These are phyloP conservation scores for Sphaerodactylus townsendi DNA, from an alignment of 2,113 vertebrate species.

Conservation along the genomic window DNA sequence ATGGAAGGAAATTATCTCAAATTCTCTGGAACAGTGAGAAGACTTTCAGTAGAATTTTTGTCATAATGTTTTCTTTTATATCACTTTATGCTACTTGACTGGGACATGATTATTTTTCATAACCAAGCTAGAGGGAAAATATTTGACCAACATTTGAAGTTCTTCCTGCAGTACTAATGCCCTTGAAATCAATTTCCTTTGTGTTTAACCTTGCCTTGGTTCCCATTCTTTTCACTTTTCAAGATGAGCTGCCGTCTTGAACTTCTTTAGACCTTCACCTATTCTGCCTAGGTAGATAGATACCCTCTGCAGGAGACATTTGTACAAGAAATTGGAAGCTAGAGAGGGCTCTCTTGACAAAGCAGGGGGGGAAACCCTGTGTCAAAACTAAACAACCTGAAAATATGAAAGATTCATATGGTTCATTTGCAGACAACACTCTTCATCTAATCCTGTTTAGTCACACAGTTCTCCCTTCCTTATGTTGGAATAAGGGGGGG, in stretches of 20 bases:
- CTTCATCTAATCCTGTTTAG: constrained; percentile 58
- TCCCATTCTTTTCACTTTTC: constrained; percentile 54
- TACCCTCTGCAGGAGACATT: constrained; percentile 20
- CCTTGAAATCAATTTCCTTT: constrained; percentile 71
- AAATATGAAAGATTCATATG: constrained; percentile 26
- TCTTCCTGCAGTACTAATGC: constrained; percentile 51
- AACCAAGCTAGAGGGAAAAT: constrained; percentile 41
- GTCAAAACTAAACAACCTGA: constrained; percentile 38
- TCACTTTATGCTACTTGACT: constrained; percentile 25
- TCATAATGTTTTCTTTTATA: background rate
- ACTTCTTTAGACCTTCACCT: constrained; percentile 52
- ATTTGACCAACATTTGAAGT: constrained; percentile 52
- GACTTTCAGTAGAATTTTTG: constrained; percentile 15
- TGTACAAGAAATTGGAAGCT: constrained; percentile 24
- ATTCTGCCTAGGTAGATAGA: background rate
- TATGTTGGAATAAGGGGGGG: background rate
- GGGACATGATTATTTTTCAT: constrained; percentile 28
- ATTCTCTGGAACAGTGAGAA: constrained; percentile 23
- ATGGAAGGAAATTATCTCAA: background rate
- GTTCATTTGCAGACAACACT: constrained; percentile 60
- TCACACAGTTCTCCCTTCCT: constrained; percentile 38
- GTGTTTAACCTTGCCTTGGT: constrained; percentile 69
- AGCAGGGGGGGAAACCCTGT: constrained; percentile 30
- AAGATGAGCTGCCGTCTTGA: constrained; percentile 63
- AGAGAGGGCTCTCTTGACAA: constrained; percentile 39